Conservation (phyloP, 2,888 invertebrate species). For the Melanostoma mellinum region DNA sequence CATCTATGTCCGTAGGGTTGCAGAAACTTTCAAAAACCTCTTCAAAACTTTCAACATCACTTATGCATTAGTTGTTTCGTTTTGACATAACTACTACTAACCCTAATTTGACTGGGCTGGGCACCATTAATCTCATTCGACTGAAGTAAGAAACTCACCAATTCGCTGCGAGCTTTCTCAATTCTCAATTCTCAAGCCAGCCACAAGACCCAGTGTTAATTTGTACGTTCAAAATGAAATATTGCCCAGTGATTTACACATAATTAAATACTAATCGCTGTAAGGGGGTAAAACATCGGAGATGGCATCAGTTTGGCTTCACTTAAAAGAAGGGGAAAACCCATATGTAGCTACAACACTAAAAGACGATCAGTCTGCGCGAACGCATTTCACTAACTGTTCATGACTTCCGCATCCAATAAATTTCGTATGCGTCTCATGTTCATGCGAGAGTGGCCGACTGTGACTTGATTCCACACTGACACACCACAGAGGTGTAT, state of each 20-base stretch:
- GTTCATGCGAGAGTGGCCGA: slow-evolving; percentile 55
- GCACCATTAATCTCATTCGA: slow-evolving; percentile 52
- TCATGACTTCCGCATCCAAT: slow-evolving; percentile 71
- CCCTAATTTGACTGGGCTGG: background rate
- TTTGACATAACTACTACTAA: too few species aligned
- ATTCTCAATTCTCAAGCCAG: background rate
- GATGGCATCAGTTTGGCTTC: background rate
- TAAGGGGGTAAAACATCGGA: slow-evolving; percentile 16
- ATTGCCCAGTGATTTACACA: slow-evolving; percentile 60
- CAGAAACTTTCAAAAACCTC: too few species aligned
- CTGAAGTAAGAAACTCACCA: slow-evolving; percentile 7
- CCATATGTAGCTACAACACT: background rate
- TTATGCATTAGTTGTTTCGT: too few species aligned
- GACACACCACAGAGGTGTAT: background rate
- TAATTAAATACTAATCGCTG: slow-evolving; percentile 64
- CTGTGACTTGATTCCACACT: slow-evolving; percentile 47
- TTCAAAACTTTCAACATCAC: too few species aligned
- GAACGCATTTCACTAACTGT: slow-evolving; percentile 69
- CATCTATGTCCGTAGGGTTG: too few species aligned
- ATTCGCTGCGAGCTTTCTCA: slow-evolving; percentile 6
- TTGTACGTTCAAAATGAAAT: slow-evolving; percentile 39
- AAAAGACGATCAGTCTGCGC: slow-evolving; percentile 12
- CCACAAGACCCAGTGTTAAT: background rate
- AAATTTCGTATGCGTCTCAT: slow-evolving; percentile 69
- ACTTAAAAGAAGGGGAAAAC: background rate